phyloP scores from a whole-genome alignment of 2,797 vertebrate species.

The Chelon labrosus region DNA sequence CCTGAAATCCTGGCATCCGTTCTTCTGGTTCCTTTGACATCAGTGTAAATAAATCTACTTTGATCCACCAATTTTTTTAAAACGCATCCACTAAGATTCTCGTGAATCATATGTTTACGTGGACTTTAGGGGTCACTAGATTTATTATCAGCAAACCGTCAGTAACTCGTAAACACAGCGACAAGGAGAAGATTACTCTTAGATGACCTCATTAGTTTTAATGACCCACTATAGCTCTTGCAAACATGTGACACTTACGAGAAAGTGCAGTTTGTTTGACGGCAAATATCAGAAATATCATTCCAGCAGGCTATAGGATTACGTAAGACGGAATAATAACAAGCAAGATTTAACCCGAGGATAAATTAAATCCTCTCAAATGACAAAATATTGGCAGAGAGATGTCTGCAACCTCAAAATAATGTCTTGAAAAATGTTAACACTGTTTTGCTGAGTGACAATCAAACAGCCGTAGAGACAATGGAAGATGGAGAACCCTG shows the following conservation, averaged over 20 bases:
- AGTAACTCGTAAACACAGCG: constrained; percentile 45
- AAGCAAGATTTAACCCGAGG: background rate
- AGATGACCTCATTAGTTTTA: constrained; percentile 50
- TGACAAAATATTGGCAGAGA: background rate
- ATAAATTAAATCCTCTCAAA: background rate
- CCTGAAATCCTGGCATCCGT: background rate
- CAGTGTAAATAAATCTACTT: background rate
- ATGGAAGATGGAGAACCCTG: background rate
- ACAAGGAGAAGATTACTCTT: constrained; percentile 19
- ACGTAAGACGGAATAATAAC: background rate
- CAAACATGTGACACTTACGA: constrained; percentile 18
- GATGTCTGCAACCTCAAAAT: background rate
- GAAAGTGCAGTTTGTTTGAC: constrained; percentile 11
- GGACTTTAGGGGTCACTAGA: constrained; percentile 13
- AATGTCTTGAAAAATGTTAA: background rate
- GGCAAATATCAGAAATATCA: background rate
- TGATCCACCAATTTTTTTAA: constrained; percentile 1
- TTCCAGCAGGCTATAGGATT: background rate
- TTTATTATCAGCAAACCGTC: constrained; percentile 55
- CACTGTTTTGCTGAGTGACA: background rate
- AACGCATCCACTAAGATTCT: background rate
- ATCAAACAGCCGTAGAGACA: background rate
- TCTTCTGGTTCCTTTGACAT: background rate
- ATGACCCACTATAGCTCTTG: constrained; percentile 27
- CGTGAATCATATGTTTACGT: background rate